Evolutionary conservation across 2,113 vertebrate species (phyloP).

Genomic region (Microcebus tavaratra): DNA sequence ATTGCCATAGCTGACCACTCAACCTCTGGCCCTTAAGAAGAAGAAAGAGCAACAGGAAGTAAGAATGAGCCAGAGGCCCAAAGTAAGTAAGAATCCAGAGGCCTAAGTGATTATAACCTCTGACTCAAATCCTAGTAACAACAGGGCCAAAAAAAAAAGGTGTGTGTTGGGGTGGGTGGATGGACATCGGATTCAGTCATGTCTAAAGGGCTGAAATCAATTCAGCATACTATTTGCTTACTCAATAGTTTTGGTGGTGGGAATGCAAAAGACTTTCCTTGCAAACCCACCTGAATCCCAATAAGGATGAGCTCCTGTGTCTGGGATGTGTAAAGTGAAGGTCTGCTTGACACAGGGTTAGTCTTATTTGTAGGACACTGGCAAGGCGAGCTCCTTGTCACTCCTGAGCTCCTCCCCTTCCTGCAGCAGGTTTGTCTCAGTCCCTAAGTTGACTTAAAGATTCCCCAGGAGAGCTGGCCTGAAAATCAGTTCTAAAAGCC

Average conservation of each 20-base stretch:
- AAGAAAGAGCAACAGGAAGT: neutral
- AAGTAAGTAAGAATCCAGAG: neutral
- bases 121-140: neutral
- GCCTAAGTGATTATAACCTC: neutral
- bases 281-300: neutral
- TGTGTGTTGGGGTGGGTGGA: neutral
- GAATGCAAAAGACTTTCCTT: neutral
- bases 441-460: slow-evolving; percentile 63
- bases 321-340: neutral
- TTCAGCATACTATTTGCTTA: neutral
- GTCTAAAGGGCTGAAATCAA: neutral
- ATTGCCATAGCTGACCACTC: neutral
- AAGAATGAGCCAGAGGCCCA: neutral
- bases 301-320: neutral
- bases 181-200: neutral
- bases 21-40: neutral
- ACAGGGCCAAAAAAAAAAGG: neutral
- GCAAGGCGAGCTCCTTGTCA: neutral
- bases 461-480: slow-evolving; percentile 59
- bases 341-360: neutral
- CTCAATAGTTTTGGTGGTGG: neutral
- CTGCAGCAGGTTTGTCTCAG: slow-evolving; percentile 48
- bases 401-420: neutral
- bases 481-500: slow-evolving; percentile 80
- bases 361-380: neutral